These are phyloP conservation scores for Crossocerus cetratus DNA, from an alignment of 2,888 invertebrate species.

Conservation along the genomic window DNA sequence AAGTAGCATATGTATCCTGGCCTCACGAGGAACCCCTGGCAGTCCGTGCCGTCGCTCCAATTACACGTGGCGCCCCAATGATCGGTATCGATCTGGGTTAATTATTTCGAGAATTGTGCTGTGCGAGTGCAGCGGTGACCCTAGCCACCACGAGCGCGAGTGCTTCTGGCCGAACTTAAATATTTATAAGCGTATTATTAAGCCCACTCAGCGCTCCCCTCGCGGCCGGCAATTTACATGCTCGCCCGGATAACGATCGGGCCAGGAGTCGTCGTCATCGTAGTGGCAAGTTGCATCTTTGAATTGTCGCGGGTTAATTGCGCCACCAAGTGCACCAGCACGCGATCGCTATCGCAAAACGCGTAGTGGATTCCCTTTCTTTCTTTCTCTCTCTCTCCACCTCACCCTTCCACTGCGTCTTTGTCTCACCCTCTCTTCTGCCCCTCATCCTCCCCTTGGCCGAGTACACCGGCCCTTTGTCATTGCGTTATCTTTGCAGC, in stretches of 20 bases:
- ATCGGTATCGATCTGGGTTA: conserved; percentile 5
- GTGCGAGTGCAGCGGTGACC: background rate
- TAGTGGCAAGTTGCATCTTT: conserved; percentile 8
- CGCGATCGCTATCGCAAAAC: conserved; percentile 35
- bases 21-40: too few species aligned
- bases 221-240: conserved; percentile 5
- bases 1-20: too few species aligned
- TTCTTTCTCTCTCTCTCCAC: conserved; percentile 1
- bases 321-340: conserved; percentile 17
- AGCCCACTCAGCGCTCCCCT: background rate
- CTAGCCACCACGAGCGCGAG: background rate
- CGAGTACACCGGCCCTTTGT: conserved; percentile 10
- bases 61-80: background rate
- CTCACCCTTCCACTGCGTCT: too few species aligned
- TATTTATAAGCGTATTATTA: background rate
- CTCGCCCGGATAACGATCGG: conserved; percentile 5
- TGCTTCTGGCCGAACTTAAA: background rate
- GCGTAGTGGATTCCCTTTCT: background rate
- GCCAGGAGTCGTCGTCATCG: background rate
- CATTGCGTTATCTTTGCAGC: conserved; percentile 41
- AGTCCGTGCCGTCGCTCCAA: too few species aligned
- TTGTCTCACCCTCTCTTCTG: conserved; percentile 2
- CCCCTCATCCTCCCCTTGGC: background rate
- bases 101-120: conserved; percentile 1
- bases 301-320: conserved; percentile 33